These are phyloP conservation scores for Podarcis cretensis DNA, from an alignment of 2,113 vertebrate species.

Conservation along the genomic window DNA sequence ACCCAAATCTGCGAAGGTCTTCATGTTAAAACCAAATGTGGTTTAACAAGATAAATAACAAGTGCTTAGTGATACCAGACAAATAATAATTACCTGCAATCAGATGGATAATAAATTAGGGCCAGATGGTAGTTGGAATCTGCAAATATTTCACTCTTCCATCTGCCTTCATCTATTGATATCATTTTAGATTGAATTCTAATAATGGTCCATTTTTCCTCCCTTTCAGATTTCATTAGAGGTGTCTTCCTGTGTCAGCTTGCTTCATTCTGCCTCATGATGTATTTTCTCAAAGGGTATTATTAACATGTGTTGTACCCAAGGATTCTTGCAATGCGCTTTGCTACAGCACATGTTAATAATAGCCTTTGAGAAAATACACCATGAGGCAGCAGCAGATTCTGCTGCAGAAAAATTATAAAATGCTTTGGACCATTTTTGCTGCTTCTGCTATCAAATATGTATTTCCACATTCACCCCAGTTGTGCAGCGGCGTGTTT, in stretches of 20 bases:
- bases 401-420: background rate
- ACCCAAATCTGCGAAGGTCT: conserved; percentile 48
- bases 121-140: conserved; percentile 65
- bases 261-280: conserved; percentile 25
- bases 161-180: conserved; percentile 52
- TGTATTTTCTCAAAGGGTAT: background rate
- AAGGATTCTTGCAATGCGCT: no score
- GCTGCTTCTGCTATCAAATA: conserved; percentile 37
- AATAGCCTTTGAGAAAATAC: background rate
- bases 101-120: conserved; percentile 63
- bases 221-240: conserved; percentile 21
- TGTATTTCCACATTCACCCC: conserved; percentile 5
- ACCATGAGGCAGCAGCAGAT: conserved; percentile 3
- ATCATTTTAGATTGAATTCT: conserved; percentile 20
- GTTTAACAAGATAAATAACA: conserved; percentile 53
- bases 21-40: conserved; percentile 42
- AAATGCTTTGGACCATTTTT: background rate
- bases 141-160: conserved; percentile 52
- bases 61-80: conserved; percentile 3
- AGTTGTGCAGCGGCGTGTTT: conserved; percentile 2
- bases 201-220: conserved; percentile 3
- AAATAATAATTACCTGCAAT: conserved; percentile 48
- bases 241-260: conserved; percentile 3
- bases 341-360: background rate
- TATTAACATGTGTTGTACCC: background rate